Evolutionary conservation across 2,797 vertebrate genomes (phyloP).

Genomic region (Lepilemur septentrionalis): DNA sequence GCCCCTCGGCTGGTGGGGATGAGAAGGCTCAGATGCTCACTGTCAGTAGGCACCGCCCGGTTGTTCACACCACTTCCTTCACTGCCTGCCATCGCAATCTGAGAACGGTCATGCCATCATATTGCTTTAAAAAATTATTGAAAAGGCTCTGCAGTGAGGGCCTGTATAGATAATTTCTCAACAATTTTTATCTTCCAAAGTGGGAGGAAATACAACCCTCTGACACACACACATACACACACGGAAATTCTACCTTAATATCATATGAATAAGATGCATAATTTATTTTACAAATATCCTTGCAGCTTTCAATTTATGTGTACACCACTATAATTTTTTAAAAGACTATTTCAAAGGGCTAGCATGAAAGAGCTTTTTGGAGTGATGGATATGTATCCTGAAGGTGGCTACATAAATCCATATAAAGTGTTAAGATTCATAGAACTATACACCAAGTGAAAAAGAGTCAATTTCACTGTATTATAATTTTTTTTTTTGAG

Average conservation of each 20-base stretch:
- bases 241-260: slow-evolving; percentile 11
- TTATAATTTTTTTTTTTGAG: neutral
- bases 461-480: neutral
- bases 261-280: neutral
- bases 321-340: slow-evolving; percentile 11
- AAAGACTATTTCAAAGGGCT: slow-evolving; percentile 1
- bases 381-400: neutral
- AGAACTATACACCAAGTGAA: neutral
- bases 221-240: neutral
- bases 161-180: neutral
- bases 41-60: accelerated
- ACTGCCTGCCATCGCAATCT: neutral
- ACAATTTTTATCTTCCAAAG: neutral
- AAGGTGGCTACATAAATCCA: slow-evolving; percentile 8
- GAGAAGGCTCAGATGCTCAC: accelerated
- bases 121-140: neutral
- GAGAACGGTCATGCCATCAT: neutral
- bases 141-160: neutral
- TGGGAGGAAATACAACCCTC: neutral
- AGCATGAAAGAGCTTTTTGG: neutral
- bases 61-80: neutral
- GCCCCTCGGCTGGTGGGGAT: neutral
- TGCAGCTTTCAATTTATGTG: neutral
- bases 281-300: slow-evolving; percentile 34
- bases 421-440: slow-evolving; percentile 11